Percentiles rank a stretch among this genome's conserved stretches.
phyloP scores from a whole-genome alignment of 2,113 vertebrate species.

The Dicentrarchus labrax region DNA sequence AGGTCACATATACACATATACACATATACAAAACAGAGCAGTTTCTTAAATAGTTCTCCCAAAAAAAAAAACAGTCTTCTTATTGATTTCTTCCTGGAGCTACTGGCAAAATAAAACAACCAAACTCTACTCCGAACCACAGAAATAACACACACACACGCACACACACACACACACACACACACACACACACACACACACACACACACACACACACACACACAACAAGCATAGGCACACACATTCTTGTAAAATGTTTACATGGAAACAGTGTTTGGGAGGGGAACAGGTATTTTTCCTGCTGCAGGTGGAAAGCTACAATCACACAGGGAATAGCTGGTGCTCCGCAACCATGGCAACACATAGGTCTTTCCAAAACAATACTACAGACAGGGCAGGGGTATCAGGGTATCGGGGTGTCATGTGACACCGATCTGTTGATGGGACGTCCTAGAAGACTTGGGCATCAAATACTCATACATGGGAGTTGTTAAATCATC shows the following conservation, averaged over 20 bases:
- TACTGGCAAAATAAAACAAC: conserved; percentile 35
- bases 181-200: conserved; percentile 38
- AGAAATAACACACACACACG: too few species aligned
- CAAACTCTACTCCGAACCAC: conserved; percentile 10
- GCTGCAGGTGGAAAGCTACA: conserved; percentile 76
- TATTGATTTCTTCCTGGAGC: conserved; percentile 64
- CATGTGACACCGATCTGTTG: conserved; percentile 41
- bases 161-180: background rate
- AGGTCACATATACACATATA: background rate
- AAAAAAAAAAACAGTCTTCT: conserved; percentile 1
- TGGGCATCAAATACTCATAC: background rate
- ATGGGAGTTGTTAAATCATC: background rate
- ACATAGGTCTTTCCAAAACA: conserved; percentile 62
- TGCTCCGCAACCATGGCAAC: conserved; percentile 61
- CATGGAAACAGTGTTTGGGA: conserved; percentile 70
- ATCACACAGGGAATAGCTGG: conserved; percentile 47
- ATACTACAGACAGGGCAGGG: conserved; percentile 29
- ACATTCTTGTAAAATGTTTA: conserved; percentile 65
- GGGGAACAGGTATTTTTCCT: conserved; percentile 61
- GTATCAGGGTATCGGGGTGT: conserved; percentile 44
- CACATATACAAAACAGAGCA: background rate
- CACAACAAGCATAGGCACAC: conserved; percentile 15
- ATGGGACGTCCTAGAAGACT: conserved; percentile 17
- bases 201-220: conserved; percentile 32
- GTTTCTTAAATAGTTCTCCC: background rate